Percentiles rank a stretch among this genome's conserved stretches.
These are phyloP conservation scores for Megaustenia siamemsis DNA, from an alignment of 2,888 invertebrate species.

Conservation along the genomic window DNA sequence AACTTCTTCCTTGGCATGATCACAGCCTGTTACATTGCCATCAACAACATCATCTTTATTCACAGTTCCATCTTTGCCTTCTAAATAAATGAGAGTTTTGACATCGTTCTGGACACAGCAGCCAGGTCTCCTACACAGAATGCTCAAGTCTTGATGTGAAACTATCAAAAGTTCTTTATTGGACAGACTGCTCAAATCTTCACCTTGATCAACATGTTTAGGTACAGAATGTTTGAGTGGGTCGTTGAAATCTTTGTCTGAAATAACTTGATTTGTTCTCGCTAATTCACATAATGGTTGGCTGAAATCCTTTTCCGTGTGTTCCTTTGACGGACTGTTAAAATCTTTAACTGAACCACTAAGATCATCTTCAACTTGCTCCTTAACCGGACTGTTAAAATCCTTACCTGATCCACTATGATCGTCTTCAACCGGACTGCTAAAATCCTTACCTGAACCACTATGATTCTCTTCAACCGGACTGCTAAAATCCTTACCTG, in stretches of 20 bases:
- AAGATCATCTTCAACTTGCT: background rate
- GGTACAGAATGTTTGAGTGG: too few species aligned
- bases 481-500: background rate
- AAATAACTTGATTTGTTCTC: too few species aligned
- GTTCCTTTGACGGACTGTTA: background rate
- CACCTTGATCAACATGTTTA: too few species aligned
- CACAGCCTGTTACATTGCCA: background rate
- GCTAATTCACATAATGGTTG: too few species aligned
- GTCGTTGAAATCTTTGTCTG: too few species aligned
- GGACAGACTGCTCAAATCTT: too few species aligned
- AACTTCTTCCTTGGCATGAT: background rate
- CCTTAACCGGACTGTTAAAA: background rate
- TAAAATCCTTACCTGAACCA: background rate
- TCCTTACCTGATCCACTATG: background rate
- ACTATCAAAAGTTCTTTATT: too few species aligned
- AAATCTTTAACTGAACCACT: background rate
- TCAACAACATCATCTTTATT: background rate
- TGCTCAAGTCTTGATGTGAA: conserved; percentile 21
- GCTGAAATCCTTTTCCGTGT: background rate
- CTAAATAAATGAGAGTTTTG: background rate
- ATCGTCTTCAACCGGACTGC: background rate
- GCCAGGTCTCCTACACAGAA: background rate
- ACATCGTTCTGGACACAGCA: background rate
- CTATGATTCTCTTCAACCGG: background rate
- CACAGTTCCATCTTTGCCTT: background rate